Base-by-base conservation (phyloP, 2,888 invertebrate species). In the Napeogenes inachia region DNA sequence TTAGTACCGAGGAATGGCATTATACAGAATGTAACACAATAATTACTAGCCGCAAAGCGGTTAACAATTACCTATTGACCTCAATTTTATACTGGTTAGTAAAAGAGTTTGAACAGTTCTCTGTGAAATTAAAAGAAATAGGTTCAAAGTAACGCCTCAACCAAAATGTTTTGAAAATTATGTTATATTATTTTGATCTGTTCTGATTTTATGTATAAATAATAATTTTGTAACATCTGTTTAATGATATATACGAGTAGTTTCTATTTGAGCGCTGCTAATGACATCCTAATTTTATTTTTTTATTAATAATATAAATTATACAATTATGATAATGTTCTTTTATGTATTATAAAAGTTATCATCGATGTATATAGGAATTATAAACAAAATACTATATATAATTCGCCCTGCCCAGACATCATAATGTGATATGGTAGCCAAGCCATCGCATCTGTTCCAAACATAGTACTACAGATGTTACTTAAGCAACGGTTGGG, bases 41-140 rank as follows among this genome's bases (percentile, higher is more conserved):
- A 50, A 50, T 50, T 30, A 50, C 50, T 50, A 30, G 50, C 50
- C 50, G 50, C 50, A 50, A 50, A 50, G 30, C 50, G 30, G 50
- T 50, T 30, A 50, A 50, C 50, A 50, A 50, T 50, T 50, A 50
- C 50, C 50, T 50, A 50, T 50, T 50, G 50, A 50, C 50, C 50
- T 50, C 10, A 50, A 50, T 50, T 50, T 50, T 50, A 21, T 50
- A 50, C 50, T 30, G 10, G 50, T 50, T 50, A 50, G 50, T 30
- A 50, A 50, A 50, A 50, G 10, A 50, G 50, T 50, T 50, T 50
- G 8, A 21, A 50, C 30, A 30, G 50, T 30, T 50, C 50, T 50
- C 50, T 30, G 30, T 50, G 3, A 50, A 50, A 30, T 50, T 4
- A 30, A 50, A 30, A 30, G 50, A 3, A 50, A 30, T 35, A 35